phyloP scores from a whole-genome alignment of 2,113 vertebrate genomes.

The Tretioscincus oriximinensis region DNA sequence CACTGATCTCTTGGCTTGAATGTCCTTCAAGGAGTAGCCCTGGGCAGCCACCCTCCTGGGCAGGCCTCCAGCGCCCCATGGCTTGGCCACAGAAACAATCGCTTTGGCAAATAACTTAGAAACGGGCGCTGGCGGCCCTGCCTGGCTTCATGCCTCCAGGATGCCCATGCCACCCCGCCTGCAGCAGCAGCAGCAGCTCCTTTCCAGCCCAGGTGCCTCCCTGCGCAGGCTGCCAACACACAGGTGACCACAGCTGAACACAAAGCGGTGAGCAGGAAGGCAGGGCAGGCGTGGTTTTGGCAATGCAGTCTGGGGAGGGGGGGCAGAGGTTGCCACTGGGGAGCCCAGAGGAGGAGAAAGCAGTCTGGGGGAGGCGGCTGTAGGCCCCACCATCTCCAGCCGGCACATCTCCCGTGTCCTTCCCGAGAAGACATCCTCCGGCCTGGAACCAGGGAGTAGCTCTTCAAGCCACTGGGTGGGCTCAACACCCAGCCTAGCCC shows the following conservation, averaged over 20 bases:
- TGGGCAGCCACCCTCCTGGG: background rate
- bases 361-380: accelerated
- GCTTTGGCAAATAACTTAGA: slow-evolving; percentile 72
- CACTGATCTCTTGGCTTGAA: background rate
- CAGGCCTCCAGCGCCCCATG: background rate
- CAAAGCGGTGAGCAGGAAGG: background rate
- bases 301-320: accelerated
- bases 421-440: background rate
- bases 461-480: background rate
- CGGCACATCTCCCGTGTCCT: background rate
- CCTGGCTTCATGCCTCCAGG: background rate
- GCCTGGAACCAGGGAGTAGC: background rate
- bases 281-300: background rate
- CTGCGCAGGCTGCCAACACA: background rate
- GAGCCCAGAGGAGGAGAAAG: no score
- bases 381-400: background rate
- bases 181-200: background rate
- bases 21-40: slow-evolving; percentile 50
- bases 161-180: background rate
- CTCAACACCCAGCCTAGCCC: no score
- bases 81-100: slow-evolving; percentile 58
- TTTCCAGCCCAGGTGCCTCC: background rate
- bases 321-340: background rate
- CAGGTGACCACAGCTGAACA: background rate
- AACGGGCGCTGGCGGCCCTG: background rate